These are phyloP conservation scores for Cerastoderma edule DNA, from an alignment of 2,888 invertebrate species.

Conservation along the genomic window DNA sequence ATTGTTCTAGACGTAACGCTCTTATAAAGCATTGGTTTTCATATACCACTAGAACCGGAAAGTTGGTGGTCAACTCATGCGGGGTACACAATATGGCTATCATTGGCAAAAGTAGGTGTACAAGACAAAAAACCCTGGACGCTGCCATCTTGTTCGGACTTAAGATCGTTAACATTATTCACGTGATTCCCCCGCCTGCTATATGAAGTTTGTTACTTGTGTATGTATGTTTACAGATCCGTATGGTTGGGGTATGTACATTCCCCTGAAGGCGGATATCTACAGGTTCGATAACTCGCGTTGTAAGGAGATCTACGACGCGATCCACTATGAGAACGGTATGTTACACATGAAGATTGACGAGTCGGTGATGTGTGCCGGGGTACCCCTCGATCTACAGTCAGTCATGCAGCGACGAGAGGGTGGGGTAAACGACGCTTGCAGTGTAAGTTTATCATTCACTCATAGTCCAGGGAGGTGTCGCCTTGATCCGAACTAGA, in stretches of 20 bases:
- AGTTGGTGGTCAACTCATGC: too few species aligned
- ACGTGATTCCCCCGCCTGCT: too few species aligned
- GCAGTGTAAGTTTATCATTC: constrained; percentile 65
- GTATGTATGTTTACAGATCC: constrained; percentile 43
- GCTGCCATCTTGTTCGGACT: too few species aligned
- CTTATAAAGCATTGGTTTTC: too few species aligned
- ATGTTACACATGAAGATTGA: constrained; percentile 44
- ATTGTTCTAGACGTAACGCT: too few species aligned
- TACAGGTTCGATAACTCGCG: constrained; percentile 37
- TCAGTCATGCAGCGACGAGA: constrained; percentile 14
- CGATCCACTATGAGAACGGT: constrained; percentile 32
- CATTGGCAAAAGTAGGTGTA: background rate
- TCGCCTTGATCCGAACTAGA: too few species aligned
- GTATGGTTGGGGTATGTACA: constrained; percentile 62
- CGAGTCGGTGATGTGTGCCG: constrained; percentile 57
- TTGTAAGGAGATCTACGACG: constrained; percentile 42
- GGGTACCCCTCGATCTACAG: constrained; percentile 28
- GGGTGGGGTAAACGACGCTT: constrained; percentile 74
- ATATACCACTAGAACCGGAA: too few species aligned
- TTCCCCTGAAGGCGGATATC: constrained; percentile 53
- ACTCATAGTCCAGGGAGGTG: too few species aligned
- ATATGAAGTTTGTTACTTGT: too few species aligned
- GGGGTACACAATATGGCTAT: background rate
- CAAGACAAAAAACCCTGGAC: background rate
- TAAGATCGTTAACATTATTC: too few species aligned